phyloP scores from a whole-genome alignment of 2,888 invertebrate genomes.

The Apamea anceps region DNA sequence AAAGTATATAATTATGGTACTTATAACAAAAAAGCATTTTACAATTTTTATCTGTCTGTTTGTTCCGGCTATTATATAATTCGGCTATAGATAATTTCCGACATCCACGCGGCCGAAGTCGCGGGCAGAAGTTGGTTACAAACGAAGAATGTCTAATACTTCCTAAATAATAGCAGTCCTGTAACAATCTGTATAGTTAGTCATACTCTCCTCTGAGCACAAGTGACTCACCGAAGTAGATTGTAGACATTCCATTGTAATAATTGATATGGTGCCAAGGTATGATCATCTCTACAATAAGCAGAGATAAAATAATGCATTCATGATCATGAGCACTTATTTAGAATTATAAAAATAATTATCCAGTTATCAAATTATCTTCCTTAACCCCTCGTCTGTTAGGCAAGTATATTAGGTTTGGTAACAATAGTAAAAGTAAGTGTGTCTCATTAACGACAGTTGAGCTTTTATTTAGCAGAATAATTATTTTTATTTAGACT shows the following conservation, averaged over 20 bases:
- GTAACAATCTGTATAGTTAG: conserved; percentile 5
- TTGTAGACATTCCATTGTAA: conserved; percentile 23
- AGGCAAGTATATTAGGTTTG: no score
- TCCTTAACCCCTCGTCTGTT: neutral
- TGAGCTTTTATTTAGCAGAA: neutral
- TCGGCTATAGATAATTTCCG: neutral
- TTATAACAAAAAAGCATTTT: no score
- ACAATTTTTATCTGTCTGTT: no score
- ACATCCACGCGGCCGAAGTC: neutral
- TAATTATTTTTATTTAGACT: neutral
- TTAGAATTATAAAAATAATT: neutral
- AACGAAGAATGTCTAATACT: neutral
- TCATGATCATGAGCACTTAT: neutral
- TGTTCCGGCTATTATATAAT: no score
- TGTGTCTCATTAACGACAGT: neutral
- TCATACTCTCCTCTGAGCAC: conserved; percentile 9
- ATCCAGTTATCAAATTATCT: neutral
- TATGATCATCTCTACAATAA: neutral
- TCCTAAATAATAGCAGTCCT: neutral
- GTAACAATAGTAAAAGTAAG: neutral
- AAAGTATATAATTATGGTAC: no score
- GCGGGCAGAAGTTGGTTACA: neutral
- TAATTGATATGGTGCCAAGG: conserved; percentile 1
- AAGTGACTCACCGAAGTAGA: conserved; percentile 23
- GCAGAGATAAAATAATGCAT: conserved; percentile 7